These are phyloP conservation scores for Tipula vernalis DNA, from an alignment of 2,888 invertebrate genomes.

Conservation along the genomic window DNA sequence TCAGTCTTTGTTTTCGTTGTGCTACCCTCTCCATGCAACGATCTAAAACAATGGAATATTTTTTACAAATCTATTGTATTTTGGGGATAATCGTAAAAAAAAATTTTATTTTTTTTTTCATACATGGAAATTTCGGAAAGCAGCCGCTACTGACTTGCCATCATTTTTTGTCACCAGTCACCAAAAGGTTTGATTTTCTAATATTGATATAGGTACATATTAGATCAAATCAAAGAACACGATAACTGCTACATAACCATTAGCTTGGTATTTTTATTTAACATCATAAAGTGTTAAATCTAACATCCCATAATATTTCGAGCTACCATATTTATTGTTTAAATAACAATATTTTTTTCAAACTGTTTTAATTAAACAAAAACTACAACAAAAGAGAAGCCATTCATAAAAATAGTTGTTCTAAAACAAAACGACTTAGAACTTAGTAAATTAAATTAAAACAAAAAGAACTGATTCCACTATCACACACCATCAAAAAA, in stretches of 20 bases:
- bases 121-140: too few relatives aligned
- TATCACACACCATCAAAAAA: neutral
- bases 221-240: neutral
- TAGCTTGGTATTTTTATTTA: neutral
- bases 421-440: neutral
- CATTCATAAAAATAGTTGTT: neutral
- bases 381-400: neutral
- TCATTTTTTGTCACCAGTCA: too few relatives aligned
- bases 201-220: too few relatives aligned
- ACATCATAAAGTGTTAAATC: neutral
- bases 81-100: too few relatives aligned
- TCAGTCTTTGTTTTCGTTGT: too few relatives aligned
- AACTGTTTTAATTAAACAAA: neutral
- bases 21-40: too few relatives aligned
- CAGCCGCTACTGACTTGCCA: too few relatives aligned
- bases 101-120: too few relatives aligned
- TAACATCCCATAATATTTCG: neutral
- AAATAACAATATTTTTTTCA: neutral
- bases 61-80: too few relatives aligned
- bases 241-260: neutral
- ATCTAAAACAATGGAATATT: too few relatives aligned
- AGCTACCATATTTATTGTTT: neutral
- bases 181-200: too few relatives aligned
- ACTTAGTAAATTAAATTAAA: neutral
- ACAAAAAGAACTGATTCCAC: neutral